Conservation (phyloP, 2,797 vertebrate species). For the Phoeniculus purpureus region DNA sequence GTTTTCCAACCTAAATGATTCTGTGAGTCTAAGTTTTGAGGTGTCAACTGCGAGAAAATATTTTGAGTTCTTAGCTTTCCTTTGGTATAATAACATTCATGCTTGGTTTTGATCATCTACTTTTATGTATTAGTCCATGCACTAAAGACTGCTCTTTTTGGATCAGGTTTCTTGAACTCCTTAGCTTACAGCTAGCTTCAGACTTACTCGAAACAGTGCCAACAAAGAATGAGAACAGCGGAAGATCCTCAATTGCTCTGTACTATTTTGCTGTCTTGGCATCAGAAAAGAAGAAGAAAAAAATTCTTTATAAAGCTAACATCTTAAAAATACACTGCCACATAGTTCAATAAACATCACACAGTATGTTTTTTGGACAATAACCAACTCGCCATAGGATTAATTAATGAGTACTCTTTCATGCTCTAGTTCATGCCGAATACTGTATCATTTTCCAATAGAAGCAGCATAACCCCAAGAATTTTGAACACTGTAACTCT, state of each 20-base stretch:
- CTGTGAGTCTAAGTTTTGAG: neutral
- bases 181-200: neutral
- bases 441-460: neutral
- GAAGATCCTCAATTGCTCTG: neutral
- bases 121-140: neutral
- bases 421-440: neutral
- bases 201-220: neutral
- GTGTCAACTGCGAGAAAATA: neutral
- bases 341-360: neutral
- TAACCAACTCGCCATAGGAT: neutral
- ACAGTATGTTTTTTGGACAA: neutral
- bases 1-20: too few species aligned
- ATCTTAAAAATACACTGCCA: neutral
- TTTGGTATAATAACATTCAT: neutral
- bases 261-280: neutral
- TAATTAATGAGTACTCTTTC: neutral
- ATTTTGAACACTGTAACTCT: neutral
- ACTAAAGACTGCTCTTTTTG: neutral
- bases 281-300: neutral
- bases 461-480: neutral
- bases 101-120: neutral
- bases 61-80: neutral
- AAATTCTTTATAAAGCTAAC: neutral
- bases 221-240: neutral
- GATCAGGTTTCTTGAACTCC: neutral